Evolutionary conservation across 2,888 invertebrate species (phyloP).

Genomic region (Cremastobaeus sp.): DNA sequence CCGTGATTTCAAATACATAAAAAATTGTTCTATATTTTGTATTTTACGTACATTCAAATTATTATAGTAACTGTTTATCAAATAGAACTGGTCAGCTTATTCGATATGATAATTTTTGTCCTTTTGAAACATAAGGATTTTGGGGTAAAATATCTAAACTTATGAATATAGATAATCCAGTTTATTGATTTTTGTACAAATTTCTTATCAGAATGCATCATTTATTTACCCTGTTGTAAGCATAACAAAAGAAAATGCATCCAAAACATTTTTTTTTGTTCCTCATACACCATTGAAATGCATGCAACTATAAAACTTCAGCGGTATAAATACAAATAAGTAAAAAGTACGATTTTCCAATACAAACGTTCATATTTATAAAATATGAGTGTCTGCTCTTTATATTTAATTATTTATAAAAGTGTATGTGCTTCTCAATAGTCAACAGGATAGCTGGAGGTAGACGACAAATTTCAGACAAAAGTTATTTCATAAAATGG

Average conservation of each 20-base stretch:
- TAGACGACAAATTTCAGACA: conserved; percentile 24
- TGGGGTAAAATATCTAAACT: no score
- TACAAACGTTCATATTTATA: no score
- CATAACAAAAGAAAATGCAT: conserved; percentile 3
- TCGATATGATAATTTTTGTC: no score
- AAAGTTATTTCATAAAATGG: conserved; percentile 11
- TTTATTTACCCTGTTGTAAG: conserved; percentile 34
- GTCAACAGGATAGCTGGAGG: conserved; percentile 36
- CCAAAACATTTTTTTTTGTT: background rate
- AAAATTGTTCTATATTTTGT: no score
- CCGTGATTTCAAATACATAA: no score
- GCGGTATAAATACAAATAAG: background rate
- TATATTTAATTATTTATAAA: no score
- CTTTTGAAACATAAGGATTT: no score
- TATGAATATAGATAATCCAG: conserved; percentile 31
- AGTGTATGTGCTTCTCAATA: conserved; percentile 6
- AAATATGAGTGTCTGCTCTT: no score
- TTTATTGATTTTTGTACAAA: conserved; percentile 65
- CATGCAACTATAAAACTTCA: conserved; percentile 8
- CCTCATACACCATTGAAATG: no score
- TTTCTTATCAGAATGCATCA: conserved; percentile 25
- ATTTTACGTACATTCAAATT: no score
- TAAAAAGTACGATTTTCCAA: conserved; percentile 6
- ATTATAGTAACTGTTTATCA: no score
- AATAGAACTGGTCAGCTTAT: no score